Evolutionary conservation across 23 tunicate genomes (phyloP), one percentile per base, ranked within the genome.

Genomic region (Ascidia mentula): DNA sequence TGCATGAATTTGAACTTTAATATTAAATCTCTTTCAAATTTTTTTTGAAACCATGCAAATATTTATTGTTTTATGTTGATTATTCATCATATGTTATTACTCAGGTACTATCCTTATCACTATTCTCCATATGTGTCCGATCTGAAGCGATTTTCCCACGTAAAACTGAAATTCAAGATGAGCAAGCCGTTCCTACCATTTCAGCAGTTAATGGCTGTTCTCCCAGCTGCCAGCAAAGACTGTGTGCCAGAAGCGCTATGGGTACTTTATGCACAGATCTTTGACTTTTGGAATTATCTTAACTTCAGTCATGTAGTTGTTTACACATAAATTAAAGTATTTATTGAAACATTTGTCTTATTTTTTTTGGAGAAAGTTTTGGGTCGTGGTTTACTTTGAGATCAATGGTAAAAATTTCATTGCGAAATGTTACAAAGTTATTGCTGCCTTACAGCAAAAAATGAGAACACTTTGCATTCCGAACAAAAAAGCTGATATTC

Each of bases 71-170:
- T 42, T 42, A 42, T 42, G 53, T 42, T 53, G n/a, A n/a, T n/a
- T n/a, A n/a, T n/a, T n/a, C n/a, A n/a, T n/a, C n/a, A n/a, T 18
- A 22, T 22, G 13, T 24, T 22, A 18, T 45, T 31, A 20, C 37
- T 26, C 73, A 91, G 97, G 97, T 96, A 84, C 72, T 96, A 87
- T 81, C 99, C 99, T 0, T 96, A 91, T 70, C 99, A 96, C 84
- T 96, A 96, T 71, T 94, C 99, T 6, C 99, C 99, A 33, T 96
- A 69, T 65, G 38, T 96, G 72, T 96, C 99, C 32, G 99, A 96
- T 65, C 81, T 96, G 28, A 60, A 59, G 15, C 81, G 92, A 1
- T 6, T 96, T 6, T n/a, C 82, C 5, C 46, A 80, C 26, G 76
- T 91, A 83, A 85, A 88, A 40, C 80, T 96, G 76, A 87, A 84